Evolutionary conservation across 2,797 vertebrate species (phyloP).

Genomic region (Poecile montanus): DNA sequence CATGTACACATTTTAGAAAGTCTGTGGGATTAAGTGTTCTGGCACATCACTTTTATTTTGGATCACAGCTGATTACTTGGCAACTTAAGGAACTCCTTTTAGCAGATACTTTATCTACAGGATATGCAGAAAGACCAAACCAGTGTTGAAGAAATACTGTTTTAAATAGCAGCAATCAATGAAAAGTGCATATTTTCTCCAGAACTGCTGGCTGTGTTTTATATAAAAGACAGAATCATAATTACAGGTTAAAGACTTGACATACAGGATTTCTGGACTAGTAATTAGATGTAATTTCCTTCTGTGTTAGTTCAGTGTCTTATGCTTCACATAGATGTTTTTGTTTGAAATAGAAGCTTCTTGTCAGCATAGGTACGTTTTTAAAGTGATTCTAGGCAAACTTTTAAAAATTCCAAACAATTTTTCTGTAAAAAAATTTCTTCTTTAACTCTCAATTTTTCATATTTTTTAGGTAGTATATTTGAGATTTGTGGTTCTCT

Average conservation of each 20-base stretch:
- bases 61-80: not conserved
- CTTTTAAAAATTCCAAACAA: not conserved
- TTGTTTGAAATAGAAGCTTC: not conserved
- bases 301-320: not conserved
- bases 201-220: not conserved
- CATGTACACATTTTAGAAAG: not conserved
- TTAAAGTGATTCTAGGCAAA: not conserved
- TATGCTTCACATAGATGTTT: not conserved
- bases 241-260: not conserved
- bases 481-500: not conserved
- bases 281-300: not conserved
- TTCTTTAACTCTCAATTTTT: not conserved
- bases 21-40: slow-evolving; percentile 8
- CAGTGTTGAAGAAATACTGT: not conserved
- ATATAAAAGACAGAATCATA: not conserved
- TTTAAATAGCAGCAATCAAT: not conserved
- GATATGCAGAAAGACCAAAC: not conserved
- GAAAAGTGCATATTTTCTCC: not conserved
- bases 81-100: not conserved
- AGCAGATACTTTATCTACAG: not conserved
- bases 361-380: not conserved
- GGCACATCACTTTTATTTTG: not conserved
- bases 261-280: not conserved
- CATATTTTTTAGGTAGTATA: not conserved
- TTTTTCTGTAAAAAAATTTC: not conserved